A percentile compares a stretch with the other conserved stretches of the same genome.
Evolutionary conservation across 64 coral and sea anemone genomes (phyloP).

Genomic region (Montipora sp.): DNA sequence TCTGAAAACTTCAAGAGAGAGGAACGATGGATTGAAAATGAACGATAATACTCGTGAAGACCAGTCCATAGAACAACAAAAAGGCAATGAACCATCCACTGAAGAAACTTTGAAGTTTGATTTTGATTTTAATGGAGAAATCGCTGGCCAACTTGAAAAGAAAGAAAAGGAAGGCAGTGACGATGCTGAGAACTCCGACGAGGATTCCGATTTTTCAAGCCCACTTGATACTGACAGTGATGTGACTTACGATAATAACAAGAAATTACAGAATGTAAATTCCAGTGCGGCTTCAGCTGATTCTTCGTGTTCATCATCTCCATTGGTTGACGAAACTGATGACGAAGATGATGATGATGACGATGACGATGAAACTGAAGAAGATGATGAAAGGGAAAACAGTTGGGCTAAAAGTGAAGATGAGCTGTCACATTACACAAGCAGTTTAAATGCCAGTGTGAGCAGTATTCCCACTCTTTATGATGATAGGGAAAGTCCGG

Average conservation of each 20-base stretch:
- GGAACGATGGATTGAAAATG: background rate
- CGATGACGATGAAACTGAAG: background rate
- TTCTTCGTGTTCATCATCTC: conserved; percentile 14
- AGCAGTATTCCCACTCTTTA: conserved; percentile 72
- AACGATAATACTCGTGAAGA: background rate
- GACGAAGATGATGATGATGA: conserved; percentile 47
- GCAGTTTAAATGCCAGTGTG: conserved; percentile 64
- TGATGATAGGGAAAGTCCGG: conserved; percentile 9
- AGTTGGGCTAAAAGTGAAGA: conserved; percentile 22
- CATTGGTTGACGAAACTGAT: conserved; percentile 23
- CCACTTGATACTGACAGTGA: conserved; percentile 53
- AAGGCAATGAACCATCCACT: background rate
- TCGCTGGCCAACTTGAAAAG: conserved; percentile 14
- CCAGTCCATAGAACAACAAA: background rate
- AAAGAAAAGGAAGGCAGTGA: conserved; percentile 14
- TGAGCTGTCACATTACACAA: conserved; percentile 50
- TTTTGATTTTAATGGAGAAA: background rate
- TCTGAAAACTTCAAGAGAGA: background rate
- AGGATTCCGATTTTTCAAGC: conserved; percentile 23
- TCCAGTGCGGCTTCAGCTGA: background rate
- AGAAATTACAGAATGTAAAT: background rate
- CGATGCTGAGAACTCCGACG: conserved; percentile 31
- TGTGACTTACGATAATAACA: background rate
- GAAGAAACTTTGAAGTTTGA: conserved; percentile 8
- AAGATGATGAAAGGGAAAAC: conserved; percentile 55